A percentile compares a stretch with the other conserved stretches of the same genome.
These are phyloP conservation scores for Xyliphius kryptos DNA, from an alignment of 2,113 vertebrate genomes.

Conservation along the genomic window DNA sequence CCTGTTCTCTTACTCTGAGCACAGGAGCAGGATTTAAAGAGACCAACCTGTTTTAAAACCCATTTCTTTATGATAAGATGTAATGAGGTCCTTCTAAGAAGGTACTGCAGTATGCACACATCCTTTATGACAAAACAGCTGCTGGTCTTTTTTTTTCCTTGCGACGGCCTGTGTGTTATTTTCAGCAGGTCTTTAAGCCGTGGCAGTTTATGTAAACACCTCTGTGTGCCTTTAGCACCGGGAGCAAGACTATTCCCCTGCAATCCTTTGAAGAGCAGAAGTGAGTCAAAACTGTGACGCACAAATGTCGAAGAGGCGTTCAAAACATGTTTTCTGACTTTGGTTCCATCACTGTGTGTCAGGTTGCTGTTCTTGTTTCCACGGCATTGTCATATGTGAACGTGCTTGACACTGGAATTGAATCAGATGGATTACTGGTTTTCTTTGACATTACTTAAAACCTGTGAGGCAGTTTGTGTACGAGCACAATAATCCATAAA, in stretches of 20 bases:
- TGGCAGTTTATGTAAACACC: conserved; percentile 23
- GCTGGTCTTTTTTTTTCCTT: neutral
- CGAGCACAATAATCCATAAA: too few species aligned
- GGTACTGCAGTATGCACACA: neutral
- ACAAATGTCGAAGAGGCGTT: conserved; percentile 5
- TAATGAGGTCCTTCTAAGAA: too few species aligned
- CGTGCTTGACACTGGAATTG: too few species aligned
- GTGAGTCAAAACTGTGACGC: conserved; percentile 30
- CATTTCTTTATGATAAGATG: too few species aligned
- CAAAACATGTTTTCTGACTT: neutral
- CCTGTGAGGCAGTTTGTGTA: too few species aligned
- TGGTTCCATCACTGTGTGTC: neutral
- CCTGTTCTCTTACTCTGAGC: too few species aligned
- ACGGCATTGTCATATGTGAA: neutral
- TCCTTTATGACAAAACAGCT: neutral
- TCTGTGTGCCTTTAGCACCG: conserved; percentile 9
- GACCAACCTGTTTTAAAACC: too few species aligned
- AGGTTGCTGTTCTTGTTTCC: neutral
- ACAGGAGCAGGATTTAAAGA: too few species aligned
- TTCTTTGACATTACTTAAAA: too few species aligned
- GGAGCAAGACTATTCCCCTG: neutral
- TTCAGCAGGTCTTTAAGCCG: conserved; percentile 15
- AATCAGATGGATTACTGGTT: too few species aligned
- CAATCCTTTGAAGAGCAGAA: conserved; percentile 15
- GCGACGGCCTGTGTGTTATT: neutral